phyloP scores from a whole-genome alignment of 2,888 invertebrate genomes.

The Gonocerus acuteangulatus region DNA sequence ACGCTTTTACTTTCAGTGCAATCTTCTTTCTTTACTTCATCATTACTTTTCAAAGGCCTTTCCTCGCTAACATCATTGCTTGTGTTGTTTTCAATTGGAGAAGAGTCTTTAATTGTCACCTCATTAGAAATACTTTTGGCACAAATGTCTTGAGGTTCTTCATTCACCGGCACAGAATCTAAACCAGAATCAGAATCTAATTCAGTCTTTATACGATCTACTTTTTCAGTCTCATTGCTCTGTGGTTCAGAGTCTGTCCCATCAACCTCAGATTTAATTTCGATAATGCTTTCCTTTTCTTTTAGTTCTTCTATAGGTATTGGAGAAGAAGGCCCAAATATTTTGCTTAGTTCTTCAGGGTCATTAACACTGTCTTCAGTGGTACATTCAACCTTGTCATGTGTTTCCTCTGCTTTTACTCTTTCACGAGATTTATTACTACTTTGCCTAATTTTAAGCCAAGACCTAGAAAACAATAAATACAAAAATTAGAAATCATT shows the following conservation, averaged over 20 bases:
- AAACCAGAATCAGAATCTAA: background rate
- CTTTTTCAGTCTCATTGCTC: background rate
- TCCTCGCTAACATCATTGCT: background rate
- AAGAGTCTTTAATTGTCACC: no score
- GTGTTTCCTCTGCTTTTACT: background rate
- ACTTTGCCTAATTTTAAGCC: background rate
- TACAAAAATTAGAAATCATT: no score
- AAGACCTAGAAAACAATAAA: background rate
- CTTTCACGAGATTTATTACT: constrained; percentile 10
- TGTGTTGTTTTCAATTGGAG: no score
- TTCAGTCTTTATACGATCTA: background rate
- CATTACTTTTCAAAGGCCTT: background rate
- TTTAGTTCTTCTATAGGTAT: background rate
- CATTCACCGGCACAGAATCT: background rate
- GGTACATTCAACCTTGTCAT: background rate
- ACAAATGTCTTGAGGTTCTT: background rate
- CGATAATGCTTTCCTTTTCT: no score
- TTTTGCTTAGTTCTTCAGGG: background rate
- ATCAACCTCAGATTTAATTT: background rate
- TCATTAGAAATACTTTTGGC: background rate
- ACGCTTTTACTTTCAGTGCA: background rate
- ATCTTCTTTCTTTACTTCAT: background rate
- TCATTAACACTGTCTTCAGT: background rate
- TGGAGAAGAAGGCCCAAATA: background rate
- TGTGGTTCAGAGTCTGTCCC: background rate